These are phyloP conservation scores for Leptonema lineaticorne DNA, from an alignment of 1,140 invertebrate genomes.

Conservation along the genomic window DNA sequence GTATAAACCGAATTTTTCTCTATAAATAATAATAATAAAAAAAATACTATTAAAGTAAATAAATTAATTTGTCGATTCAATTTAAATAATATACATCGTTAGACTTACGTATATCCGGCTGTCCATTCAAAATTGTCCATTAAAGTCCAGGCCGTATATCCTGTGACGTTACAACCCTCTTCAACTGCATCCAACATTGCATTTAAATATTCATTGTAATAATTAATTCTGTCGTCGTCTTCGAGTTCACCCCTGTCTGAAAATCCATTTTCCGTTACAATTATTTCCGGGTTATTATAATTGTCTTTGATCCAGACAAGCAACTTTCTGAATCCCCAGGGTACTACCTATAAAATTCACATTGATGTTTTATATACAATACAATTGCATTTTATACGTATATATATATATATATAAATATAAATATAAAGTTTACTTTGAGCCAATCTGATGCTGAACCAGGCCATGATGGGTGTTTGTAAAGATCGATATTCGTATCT, in stretches of 20 bases:
- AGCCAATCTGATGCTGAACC: slow-evolving; percentile 54
- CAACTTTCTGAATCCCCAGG: slow-evolving; percentile 62
- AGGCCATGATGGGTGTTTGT: slow-evolving; percentile 53
- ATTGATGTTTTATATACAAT: not conserved
- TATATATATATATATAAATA: slow-evolving; percentile 51
- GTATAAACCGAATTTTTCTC: slow-evolving; percentile 67
- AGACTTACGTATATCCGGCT: slow-evolving; percentile 57
- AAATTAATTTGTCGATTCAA: no score
- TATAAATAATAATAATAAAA: slow-evolving; percentile 43
- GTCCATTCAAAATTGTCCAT: slow-evolving; percentile 77
- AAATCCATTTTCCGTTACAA: slow-evolving; percentile 69
- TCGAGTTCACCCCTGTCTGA: slow-evolving; percentile 46
- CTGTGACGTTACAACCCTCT: slow-evolving; percentile 67
- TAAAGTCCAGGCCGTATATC: slow-evolving; percentile 69
- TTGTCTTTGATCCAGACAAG: slow-evolving; percentile 64
- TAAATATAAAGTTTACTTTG: slow-evolving; percentile 59
- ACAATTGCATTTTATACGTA: slow-evolving; percentile 41
- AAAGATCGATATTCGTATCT: slow-evolving; percentile 53
- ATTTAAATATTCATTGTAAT: slow-evolving; percentile 59
- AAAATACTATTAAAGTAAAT: no score
- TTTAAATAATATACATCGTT: no score
- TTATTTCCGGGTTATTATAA: slow-evolving; percentile 63
- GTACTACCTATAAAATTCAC: slow-evolving; percentile 47
- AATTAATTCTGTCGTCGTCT: slow-evolving; percentile 49
- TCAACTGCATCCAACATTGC: slow-evolving; percentile 66